Evolutionary conservation across 2,113 vertebrate species (phyloP).

Genomic region (Thalassarche chlororhynchos): DNA sequence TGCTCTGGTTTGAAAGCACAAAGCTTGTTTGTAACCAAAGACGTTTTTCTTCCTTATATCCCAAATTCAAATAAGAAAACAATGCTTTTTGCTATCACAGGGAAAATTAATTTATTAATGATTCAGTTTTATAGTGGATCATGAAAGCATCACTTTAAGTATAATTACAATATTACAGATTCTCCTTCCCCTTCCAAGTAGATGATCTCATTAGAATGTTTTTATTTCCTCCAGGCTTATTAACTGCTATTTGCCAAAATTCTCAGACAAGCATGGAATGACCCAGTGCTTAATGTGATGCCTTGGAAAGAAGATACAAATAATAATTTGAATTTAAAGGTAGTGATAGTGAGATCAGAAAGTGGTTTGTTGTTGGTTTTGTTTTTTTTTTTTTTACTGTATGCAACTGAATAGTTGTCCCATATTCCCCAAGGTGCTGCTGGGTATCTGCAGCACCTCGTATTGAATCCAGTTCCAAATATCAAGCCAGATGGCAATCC

Average conservation of each 20-base stretch:
- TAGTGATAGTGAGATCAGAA: slow-evolving; percentile 44
- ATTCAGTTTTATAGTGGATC: background rate
- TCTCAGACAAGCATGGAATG: slow-evolving; percentile 56
- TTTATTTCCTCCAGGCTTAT: background rate
- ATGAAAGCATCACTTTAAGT: background rate
- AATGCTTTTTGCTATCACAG: background rate
- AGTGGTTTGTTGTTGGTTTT: background rate
- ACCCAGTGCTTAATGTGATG: slow-evolving; percentile 70
- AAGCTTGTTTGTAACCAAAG: background rate
- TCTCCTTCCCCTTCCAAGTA: background rate
- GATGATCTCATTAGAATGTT: background rate
- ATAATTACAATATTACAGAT: background rate
- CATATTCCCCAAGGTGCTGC: background rate
- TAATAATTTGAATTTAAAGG: slow-evolving; percentile 74
- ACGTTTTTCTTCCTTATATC: background rate
- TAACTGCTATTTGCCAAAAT: slow-evolving; percentile 35
- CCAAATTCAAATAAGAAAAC: background rate
- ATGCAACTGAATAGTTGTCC: background rate
- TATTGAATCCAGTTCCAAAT: background rate
- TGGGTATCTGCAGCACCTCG: background rate
- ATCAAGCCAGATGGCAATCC: background rate
- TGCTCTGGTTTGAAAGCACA: background rate
- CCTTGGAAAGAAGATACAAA: slow-evolving; percentile 77
- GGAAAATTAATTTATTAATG: background rate
- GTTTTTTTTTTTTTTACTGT: background rate